Evolutionary conservation across 2,113 vertebrate genomes (phyloP).

Genomic region (Dicerorhinus sumatrensis): DNA sequence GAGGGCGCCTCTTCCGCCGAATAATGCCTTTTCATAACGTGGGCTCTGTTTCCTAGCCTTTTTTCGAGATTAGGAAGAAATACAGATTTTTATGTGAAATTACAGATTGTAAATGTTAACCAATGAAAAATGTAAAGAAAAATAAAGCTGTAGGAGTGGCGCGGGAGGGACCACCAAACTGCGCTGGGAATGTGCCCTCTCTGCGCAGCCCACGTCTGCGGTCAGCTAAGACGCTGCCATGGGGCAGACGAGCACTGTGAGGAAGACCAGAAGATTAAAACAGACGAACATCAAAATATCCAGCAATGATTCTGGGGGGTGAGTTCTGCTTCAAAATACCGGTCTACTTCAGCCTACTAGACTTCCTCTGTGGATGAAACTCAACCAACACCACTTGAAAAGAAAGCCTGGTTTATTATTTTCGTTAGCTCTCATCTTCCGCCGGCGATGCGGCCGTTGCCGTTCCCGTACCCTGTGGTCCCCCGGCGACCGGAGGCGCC

Average conservation of each 20-base stretch:
- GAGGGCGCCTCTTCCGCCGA: background rate
- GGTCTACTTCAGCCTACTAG: background rate
- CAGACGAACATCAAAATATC: background rate
- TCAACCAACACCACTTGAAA: background rate
- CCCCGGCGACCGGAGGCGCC: background rate
- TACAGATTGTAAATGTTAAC: background rate
- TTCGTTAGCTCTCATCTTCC: too few species aligned
- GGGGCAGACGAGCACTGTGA: rapidly evolving
- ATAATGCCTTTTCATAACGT: background rate
- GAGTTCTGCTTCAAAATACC: background rate
- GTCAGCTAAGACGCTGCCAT: rapidly evolving
- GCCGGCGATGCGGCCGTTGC: rapidly evolving
- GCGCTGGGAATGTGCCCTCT: background rate
- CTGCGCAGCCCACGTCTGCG: background rate
- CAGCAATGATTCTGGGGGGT: background rate
- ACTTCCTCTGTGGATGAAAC: background rate
- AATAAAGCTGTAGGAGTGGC: background rate
- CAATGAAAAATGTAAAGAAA: background rate
- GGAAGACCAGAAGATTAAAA: background rate
- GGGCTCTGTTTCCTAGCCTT: background rate
- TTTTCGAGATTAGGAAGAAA: background rate
- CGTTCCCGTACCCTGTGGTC: rapidly evolving
- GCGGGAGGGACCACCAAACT: background rate
- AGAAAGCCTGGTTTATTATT: background rate
- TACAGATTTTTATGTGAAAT: background rate